A percentile compares a stretch with the other conserved stretches of the same genome.
These are phyloP conservation scores for Brachionichthys hirsutus DNA, from an alignment of 2,113 vertebrate species.

Conservation along the genomic window DNA sequence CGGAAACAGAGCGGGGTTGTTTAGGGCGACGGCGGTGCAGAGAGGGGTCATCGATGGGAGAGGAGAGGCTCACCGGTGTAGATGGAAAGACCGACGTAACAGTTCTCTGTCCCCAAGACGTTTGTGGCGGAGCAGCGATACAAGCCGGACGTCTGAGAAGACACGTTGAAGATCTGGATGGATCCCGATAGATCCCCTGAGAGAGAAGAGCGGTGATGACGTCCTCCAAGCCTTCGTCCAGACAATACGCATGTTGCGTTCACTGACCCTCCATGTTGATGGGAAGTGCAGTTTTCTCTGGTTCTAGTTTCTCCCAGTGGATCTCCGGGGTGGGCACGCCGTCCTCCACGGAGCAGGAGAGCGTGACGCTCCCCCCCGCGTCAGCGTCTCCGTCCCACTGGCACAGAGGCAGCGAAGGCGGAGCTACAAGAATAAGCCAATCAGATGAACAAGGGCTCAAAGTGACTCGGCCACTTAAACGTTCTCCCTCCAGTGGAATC, in stretches of 20 bases:
- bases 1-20: neutral
- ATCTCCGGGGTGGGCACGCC: constrained; percentile 77
- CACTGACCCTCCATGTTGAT: constrained; percentile 74
- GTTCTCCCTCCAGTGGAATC: neutral
- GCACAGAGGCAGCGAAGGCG: constrained; percentile 77
- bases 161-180: constrained; percentile 73
- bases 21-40: neutral
- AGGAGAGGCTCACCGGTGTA: constrained; percentile 65
- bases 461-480: neutral
- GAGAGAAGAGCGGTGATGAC: neutral
- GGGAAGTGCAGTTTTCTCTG: constrained; percentile 67
- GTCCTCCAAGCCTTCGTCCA: neutral
- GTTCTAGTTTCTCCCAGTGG: constrained; percentile 77
- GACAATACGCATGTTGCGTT: neutral
- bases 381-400: constrained; percentile 72
- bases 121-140: constrained; percentile 81
- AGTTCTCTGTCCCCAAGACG: constrained; percentile 74
- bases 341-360: constrained; percentile 75
- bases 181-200: constrained; percentile 65
- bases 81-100: constrained; percentile 76
- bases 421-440: constrained; percentile 57
- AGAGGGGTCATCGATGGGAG: neutral
- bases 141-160: constrained; percentile 72
- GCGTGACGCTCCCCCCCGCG: constrained; percentile 70
- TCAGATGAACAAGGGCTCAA: neutral